Evolutionary conservation across 2,888 invertebrate species (phyloP).

Genomic region (Parnassius apollo): DNA sequence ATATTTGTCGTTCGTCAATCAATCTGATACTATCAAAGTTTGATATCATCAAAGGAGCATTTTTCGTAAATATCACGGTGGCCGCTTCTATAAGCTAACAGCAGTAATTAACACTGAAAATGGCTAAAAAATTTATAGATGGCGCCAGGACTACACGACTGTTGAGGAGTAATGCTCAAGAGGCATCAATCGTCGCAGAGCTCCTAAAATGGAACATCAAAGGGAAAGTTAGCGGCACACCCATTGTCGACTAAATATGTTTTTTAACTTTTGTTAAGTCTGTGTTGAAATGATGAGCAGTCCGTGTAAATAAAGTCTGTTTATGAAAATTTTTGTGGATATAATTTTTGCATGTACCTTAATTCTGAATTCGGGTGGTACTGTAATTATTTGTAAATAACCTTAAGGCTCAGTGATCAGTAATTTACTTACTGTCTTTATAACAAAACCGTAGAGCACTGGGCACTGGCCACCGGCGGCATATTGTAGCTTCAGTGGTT

Average conservation of each 20-base stretch:
- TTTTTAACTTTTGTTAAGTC: neutral
- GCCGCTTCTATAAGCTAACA: neutral
- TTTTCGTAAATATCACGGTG: constrained; percentile 2
- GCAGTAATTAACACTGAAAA: constrained; percentile 7
- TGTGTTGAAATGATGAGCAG: too few species aligned
- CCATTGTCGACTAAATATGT: neutral
- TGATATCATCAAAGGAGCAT: neutral
- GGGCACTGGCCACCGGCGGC: too few species aligned
- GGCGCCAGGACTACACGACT: constrained; percentile 12
- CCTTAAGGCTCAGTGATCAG: too few species aligned
- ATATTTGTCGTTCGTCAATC: neutral
- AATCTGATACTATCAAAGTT: neutral
- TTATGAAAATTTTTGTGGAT: too few species aligned
- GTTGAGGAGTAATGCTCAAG: constrained; percentile 8
- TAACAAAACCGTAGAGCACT: too few species aligned
- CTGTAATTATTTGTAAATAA: too few species aligned
- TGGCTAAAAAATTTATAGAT: constrained; percentile 7
- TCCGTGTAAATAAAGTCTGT: too few species aligned
- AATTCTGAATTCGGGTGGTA: too few species aligned
- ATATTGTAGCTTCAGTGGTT: too few species aligned
- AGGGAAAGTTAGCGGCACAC: constrained; percentile 5
- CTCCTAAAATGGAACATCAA: constrained; percentile 22
- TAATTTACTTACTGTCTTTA: too few species aligned
- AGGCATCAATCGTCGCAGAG: constrained; percentile 22
- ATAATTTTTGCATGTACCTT: too few species aligned